Conservation (phyloP, 1,140 invertebrate genomes). For the Camponotus vicinus region DNA sequence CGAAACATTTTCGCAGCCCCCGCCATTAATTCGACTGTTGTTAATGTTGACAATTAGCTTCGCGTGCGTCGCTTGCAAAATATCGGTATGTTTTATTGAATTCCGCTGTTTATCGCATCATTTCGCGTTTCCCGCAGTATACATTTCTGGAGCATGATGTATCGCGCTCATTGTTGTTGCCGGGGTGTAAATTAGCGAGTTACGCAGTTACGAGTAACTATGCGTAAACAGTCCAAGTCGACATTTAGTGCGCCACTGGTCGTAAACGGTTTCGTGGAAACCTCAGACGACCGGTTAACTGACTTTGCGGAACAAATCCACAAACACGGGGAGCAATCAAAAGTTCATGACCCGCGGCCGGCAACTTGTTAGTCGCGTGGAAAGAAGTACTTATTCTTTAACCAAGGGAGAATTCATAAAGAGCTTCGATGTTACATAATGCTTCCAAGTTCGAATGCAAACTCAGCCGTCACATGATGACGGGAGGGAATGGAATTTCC, state of each 20-base stretch:
- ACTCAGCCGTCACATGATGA: conserved; percentile 40
- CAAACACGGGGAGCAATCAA: conserved; percentile 14
- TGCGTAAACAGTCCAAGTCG: conserved; percentile 17
- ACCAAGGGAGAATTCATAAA: conserved; percentile 42
- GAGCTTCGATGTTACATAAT: conserved; percentile 55
- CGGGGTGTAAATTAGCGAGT: conserved; percentile 44
- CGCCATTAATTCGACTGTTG: conserved; percentile 58
- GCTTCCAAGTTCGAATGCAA: conserved; percentile 37
- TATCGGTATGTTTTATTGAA: conserved; percentile 49
- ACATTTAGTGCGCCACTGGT: conserved; percentile 26
- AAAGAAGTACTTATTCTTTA: conserved; percentile 39
- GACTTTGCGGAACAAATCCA: not conserved
- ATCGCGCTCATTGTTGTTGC: conserved; percentile 19
- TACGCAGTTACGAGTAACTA: not conserved
- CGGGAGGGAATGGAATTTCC: conserved; percentile 53
- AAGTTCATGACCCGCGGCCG: conserved; percentile 23
- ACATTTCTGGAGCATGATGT: conserved; percentile 38
- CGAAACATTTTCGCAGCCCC: conserved; percentile 56
- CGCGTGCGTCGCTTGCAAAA: conserved; percentile 48
- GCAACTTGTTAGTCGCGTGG: conserved; percentile 29
- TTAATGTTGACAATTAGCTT: conserved; percentile 59
- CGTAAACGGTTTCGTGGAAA: conserved; percentile 11
- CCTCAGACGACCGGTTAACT: conserved; percentile 17
- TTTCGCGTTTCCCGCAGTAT: conserved; percentile 34
- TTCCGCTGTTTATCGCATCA: conserved; percentile 29